Percentiles rank a stretch among this genome's conserved stretches.
Conservation (phyloP, 2,888 invertebrate genomes). For the Ornithoptera alexandrae region DNA sequence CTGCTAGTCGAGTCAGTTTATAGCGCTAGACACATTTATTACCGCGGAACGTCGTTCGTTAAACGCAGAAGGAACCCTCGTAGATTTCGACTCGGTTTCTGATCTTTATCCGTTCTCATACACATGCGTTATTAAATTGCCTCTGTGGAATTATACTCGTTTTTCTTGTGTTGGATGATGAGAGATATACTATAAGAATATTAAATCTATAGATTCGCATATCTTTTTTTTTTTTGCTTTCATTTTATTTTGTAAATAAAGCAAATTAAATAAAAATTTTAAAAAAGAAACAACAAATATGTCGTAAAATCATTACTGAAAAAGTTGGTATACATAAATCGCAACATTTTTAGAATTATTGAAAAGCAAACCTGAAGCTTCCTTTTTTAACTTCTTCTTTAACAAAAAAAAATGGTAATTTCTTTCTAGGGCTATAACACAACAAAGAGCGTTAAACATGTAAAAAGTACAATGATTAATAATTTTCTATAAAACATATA, state of each 20-base stretch:
- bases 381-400: too few relatives aligned
- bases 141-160: slow-evolving; percentile 18
- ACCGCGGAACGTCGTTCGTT: slow-evolving; percentile 23
- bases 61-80: slow-evolving; percentile 24
- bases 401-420: too few relatives aligned
- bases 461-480: too few relatives aligned
- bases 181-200: not conserved
- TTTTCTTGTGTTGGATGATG: slow-evolving; percentile 12
- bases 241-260: not conserved
- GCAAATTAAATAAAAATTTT: not conserved
- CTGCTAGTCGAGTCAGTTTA: slow-evolving; percentile 56
- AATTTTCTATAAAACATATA: too few relatives aligned
- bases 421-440: too few relatives aligned
- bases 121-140: slow-evolving; percentile 19
- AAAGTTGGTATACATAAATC: too few relatives aligned
- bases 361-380: too few relatives aligned
- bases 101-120: slow-evolving; percentile 23
- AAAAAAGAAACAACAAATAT: not conserved
- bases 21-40: slow-evolving; percentile 37
- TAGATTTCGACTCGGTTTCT: slow-evolving; percentile 16
- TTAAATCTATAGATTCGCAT: not conserved
- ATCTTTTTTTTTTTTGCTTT: not conserved
- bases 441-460: too few relatives aligned
- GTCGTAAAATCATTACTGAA: too few relatives aligned
- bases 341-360: too few relatives aligned